Base-by-base conservation (phyloP, 1,140 invertebrate genomes). In the Drosophila willistoni region DNA sequence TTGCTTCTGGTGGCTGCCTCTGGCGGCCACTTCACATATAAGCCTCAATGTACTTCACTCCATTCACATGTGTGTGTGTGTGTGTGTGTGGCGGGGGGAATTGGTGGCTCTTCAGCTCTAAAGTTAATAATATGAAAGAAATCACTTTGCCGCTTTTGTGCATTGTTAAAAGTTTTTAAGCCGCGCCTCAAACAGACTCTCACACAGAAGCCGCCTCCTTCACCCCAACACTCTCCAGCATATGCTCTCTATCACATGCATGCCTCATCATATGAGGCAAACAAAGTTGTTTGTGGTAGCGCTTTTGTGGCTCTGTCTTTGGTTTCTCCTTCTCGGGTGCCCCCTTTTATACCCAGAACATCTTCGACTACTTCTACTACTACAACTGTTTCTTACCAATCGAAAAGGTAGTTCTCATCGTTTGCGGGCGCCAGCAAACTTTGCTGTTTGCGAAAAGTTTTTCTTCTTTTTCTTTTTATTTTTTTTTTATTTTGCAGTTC, bases 101-200 rank as follows among this genome's bases (percentile, higher is more conserved):
- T 14, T 12, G n/a, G 57, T n/a, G 65, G 51, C 73, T 69, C 61
- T 77, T 67, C 42, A 77, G 73, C 73, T 51, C 44, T 80, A 74
- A 89, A 89, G 84, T 89, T 89, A 90, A 90, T 90, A 90, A 90
- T 90, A 83, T 79, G 83, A 83, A 81, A 90, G 83, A 90, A 83
- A 90, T 87, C 87, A 90, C 87, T 90, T 90, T 81, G 85, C 85
- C 72, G 82, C 85, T 71, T 85, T 90, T 90, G 80, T 90, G 87
- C 87, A 87, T 90, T 90, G 87, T 90, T 83, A 78, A 90, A 90
- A 90, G 82, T 90, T 87, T 83, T 90, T 90, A 90, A 87, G 87
- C 87, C 77, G 82, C 83, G 84, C 77, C 79, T 89, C 83, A 89
- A 87, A 87, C 87, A 90, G 34, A 77, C 57, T 55, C 44, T 17